Percentiles rank a stretch among this genome's conserved stretches.
Conservation (phyloP, 2,797 vertebrate genomes). For the Luscinia luscinia region DNA sequence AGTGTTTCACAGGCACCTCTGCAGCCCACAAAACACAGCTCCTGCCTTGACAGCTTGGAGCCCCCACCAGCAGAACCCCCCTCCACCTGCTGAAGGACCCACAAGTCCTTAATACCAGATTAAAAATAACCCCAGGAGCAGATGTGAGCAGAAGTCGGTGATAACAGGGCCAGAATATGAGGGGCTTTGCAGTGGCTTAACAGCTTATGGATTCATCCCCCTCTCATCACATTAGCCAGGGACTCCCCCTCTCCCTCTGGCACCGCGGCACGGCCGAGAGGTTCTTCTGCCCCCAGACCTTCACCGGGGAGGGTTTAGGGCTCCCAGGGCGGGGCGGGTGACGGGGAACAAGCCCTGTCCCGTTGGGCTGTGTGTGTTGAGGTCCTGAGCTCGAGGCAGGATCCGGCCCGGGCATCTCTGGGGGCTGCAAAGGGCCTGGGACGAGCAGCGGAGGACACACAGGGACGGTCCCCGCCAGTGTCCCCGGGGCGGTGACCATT, state of each 20-base stretch:
- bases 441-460: no score
- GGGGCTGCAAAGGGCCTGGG: background rate
- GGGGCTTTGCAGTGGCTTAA: conserved; percentile 48
- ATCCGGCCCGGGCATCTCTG: accelerated
- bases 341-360: no score
- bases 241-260: background rate
- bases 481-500: background rate
- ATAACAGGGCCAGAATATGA: background rate
- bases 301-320: background rate
- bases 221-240: background rate
- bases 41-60: background rate
- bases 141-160: conserved; percentile 30
- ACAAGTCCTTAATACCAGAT: background rate
- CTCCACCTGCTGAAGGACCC: background rate
- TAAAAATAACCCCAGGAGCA: conserved; percentile 52
- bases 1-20: background rate
- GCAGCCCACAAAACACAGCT: background rate
- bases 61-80: background rate
- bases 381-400: background rate
- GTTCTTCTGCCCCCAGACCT: background rate
- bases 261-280: accelerated
- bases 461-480: background rate
- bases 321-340: background rate
- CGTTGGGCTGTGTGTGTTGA: background rate
- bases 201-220: conserved; percentile 3